phyloP scores from a whole-genome alignment of 2,888 invertebrate genomes.

The Amphipoea oculea region DNA sequence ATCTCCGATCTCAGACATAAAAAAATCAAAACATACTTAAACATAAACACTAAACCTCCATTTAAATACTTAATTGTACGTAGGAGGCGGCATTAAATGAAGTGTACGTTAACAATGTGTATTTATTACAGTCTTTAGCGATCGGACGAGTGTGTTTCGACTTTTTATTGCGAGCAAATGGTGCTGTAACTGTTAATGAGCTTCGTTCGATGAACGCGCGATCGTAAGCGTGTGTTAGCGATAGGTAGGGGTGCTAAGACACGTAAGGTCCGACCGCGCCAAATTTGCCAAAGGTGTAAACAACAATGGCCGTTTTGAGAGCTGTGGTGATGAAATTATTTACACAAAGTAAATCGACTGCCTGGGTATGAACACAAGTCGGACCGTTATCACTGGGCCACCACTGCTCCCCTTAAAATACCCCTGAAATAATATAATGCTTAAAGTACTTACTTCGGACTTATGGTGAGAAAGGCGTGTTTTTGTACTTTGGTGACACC shows the following conservation, averaged over 20 bases:
- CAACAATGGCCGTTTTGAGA: too few relatives aligned
- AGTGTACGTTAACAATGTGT: slow-evolving; percentile 72
- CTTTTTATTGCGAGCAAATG: slow-evolving; percentile 74
- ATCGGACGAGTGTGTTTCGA: slow-evolving; percentile 64
- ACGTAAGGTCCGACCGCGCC: not conserved
- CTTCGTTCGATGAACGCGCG: slow-evolving; percentile 51
- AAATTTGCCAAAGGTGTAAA: too few relatives aligned
- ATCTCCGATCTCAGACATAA: slow-evolving; percentile 27
- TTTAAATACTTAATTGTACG: slow-evolving; percentile 80
- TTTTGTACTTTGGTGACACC: too few relatives aligned
- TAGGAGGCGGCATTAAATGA: slow-evolving; percentile 72
- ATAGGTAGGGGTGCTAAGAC: not conserved
- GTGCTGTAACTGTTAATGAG: slow-evolving; percentile 74
- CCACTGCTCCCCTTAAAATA: too few relatives aligned
- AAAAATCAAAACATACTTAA: slow-evolving; percentile 49
- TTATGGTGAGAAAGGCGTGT: too few relatives aligned
- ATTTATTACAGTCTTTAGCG: slow-evolving; percentile 74
- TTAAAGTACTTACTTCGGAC: too few relatives aligned
- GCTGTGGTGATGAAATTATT: too few relatives aligned
- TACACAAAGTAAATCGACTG: too few relatives aligned
- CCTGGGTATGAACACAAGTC: too few relatives aligned
- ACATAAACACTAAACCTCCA: slow-evolving; percentile 60
- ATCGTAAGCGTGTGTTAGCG: slow-evolving; percentile 4
- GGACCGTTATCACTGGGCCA: too few relatives aligned
- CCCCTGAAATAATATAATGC: too few relatives aligned